Evolutionary conservation across 2,113 vertebrate genomes (phyloP).

Genomic region (Brachyhypopomus gauderio): DNA sequence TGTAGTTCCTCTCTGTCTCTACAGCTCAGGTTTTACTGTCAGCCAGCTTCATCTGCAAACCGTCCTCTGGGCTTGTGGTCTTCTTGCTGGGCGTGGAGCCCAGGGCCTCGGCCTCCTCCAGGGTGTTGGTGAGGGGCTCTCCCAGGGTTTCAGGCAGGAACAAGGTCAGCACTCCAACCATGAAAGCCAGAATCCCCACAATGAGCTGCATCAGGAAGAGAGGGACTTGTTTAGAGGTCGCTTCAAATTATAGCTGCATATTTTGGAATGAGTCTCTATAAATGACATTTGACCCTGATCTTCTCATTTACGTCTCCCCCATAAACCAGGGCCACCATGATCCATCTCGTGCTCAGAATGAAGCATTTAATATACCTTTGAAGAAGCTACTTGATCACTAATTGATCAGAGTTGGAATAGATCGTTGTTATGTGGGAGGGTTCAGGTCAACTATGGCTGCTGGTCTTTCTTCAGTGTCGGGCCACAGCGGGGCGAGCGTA

Average conservation of each 20-base stretch:
- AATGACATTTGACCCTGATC: not conserved
- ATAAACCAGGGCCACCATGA: not conserved
- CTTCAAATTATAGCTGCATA: not conserved
- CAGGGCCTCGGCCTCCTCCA: conserved; percentile 80
- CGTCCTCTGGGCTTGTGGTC: too few relatives aligned
- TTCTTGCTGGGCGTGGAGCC: conserved; percentile 65
- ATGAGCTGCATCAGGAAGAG: conserved; percentile 75
- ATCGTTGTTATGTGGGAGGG: not conserved
- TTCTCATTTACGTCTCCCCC: not conserved
- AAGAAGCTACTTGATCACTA: too few relatives aligned
- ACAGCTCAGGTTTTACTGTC: conserved; percentile 50
- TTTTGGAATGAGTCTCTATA: not conserved
- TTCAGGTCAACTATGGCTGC: not conserved
- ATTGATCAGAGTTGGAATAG: not conserved
- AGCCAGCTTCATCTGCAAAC: conserved; percentile 47
- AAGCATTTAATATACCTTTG: too few relatives aligned
- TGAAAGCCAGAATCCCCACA: conserved; percentile 84
- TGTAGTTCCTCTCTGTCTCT: not conserved
- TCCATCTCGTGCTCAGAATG: too few relatives aligned
- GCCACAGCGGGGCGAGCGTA: conserved; percentile 51
- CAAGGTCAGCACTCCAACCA: conserved; percentile 82
- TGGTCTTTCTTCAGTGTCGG: not conserved
- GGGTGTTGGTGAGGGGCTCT: conserved; percentile 80
- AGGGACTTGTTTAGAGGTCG: not conserved
- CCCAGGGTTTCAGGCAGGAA: conserved; percentile 88